phyloP scores from a whole-genome alignment of 2,113 vertebrate genomes.

The Pygoscelis antarcticus region DNA sequence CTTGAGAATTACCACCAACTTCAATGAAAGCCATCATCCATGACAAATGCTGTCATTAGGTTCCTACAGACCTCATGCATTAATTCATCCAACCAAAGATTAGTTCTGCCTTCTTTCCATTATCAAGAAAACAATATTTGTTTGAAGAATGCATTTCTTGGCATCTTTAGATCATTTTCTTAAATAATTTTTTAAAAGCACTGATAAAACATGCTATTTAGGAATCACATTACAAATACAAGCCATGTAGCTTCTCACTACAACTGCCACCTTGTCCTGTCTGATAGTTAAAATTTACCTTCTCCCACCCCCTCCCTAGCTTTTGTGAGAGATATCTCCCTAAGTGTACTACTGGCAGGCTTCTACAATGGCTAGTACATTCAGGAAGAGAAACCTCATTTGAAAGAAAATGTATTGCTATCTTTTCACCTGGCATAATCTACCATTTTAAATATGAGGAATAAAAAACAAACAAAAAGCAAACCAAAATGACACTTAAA shows the following conservation, averaged over 20 bases:
- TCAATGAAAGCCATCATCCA: neutral
- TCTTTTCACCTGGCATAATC: neutral
- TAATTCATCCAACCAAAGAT: neutral
- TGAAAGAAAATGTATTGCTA: neutral
- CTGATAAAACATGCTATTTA: neutral
- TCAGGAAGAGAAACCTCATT: neutral
- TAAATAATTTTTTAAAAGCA: neutral
- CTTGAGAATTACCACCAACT: neutral
- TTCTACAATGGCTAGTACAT: neutral
- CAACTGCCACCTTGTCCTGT: neutral
- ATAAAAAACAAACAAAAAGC: neutral
- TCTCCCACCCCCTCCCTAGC: neutral
- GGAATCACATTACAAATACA: neutral
- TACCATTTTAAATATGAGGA: neutral
- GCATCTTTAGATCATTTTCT: neutral
- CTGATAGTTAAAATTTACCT: neutral
- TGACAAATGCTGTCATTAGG: rapidly evolving
- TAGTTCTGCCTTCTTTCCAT: neutral
- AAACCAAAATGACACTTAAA: neutral
- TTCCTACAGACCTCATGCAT: neutral
- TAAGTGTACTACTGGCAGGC: neutral
- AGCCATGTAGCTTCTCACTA: neutral
- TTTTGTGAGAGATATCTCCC: neutral
- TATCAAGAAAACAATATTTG: neutral
- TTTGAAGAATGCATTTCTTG: neutral